Evolutionary conservation across 2,888 invertebrate genomes (phyloP).

Genomic region (Pandemis cinnamomeana): DNA sequence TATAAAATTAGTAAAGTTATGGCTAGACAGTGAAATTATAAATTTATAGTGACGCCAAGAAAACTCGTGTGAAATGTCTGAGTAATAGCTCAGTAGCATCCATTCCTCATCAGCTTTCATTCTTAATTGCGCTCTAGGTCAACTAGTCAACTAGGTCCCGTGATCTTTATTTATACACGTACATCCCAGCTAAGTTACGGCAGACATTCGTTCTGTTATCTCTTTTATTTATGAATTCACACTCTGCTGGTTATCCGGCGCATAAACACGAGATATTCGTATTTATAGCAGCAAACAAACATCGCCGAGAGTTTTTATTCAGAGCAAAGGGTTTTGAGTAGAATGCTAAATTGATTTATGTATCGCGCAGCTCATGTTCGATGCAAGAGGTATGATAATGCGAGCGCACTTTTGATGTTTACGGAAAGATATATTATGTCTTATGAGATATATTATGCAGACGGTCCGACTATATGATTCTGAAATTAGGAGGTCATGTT

Average conservation of each 20-base stretch:
- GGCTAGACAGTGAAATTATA: neutral
- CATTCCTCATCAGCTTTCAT: too few species aligned
- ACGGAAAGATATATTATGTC: neutral
- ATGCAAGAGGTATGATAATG: slow-evolving; percentile 19
- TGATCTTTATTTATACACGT: too few species aligned
- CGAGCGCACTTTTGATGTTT: neutral
- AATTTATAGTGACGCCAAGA: neutral
- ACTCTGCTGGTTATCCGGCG: slow-evolving; percentile 39
- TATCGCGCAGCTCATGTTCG: slow-evolving; percentile 21
- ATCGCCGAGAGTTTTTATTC: neutral
- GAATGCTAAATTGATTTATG: slow-evolving; percentile 14
- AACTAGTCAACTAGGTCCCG: too few species aligned
- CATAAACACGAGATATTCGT: slow-evolving; percentile 45
- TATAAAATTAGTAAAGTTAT: neutral
- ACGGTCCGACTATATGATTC: neutral
- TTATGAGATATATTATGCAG: neutral
- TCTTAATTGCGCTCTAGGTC: too few species aligned
- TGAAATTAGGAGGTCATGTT: neutral
- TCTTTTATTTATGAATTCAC: slow-evolving; percentile 30
- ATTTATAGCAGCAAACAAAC: slow-evolving; percentile 43
- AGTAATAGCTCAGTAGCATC: too few species aligned
- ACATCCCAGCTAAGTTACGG: neutral
- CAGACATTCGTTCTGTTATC: slow-evolving; percentile 19
- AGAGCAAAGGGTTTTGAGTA: neutral
- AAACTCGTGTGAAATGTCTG: neutral